Evolutionary conservation across 2,113 vertebrate species (phyloP), one percentile per base, ranked within the genome.

Genomic region (Ornithorhynchus anatinus): DNA sequence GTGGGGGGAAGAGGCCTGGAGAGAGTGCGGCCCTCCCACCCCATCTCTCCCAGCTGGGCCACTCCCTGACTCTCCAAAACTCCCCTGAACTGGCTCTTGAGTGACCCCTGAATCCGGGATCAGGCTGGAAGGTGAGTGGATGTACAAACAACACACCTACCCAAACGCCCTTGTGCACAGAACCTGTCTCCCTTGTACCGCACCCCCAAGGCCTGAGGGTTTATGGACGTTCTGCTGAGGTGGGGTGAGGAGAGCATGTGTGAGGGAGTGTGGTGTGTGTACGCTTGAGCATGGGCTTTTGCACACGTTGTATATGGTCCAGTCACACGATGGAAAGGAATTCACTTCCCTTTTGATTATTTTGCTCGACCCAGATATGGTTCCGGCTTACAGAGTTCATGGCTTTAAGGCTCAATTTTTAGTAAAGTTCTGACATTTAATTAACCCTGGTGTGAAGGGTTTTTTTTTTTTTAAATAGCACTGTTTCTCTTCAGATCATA

Each of bases 331-430:
- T 29, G 52, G 60, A 37, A 2, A 89, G 81, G 88, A 88, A 91
- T 90, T 89, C 84, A 31, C 72, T 84, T 61, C 43, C 68, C 82
- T 88, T 81, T 81, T 84, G 72, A 84, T 90, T 90, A 81, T 91
- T 92, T 91, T 86, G 85, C 80, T 89, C 87, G 81, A 89, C 52
- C 61, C 80, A 91, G 80, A 89, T 92, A 86, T 69, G 82, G 82
- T 80, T 82, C 87, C 60, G 40, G 54, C 62, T 84, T 89, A 88
- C 84, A 84, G 67, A 89, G 69, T 82, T 88, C 66, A 61, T 85
- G 60, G 69, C 87, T 82, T 85, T 89, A 58, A 86, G 81, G 54
- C 64, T 66, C 1, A 3, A 57, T 58, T 81, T 85, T 75, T 78
- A 86, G 82, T 81, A 83, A 73, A 77, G 77, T 79, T 75, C 67